A percentile compares a stretch with the other conserved stretches of the same genome.
Conservation (phyloP, 2,888 invertebrate genomes). For the Altica lythri region DNA sequence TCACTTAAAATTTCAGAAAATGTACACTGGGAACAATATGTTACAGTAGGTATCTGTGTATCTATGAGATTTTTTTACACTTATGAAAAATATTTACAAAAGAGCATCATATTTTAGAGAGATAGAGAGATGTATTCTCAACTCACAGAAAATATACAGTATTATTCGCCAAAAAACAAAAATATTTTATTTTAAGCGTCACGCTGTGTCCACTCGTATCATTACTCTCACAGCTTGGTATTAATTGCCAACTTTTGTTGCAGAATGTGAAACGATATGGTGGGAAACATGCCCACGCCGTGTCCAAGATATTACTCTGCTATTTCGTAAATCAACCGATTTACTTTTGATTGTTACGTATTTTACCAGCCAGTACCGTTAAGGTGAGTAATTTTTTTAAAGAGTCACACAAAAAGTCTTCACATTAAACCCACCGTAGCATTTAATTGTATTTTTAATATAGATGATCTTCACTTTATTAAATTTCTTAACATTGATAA, state of each 20-base stretch:
- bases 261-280: slow-evolving; percentile 65
- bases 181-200: slow-evolving; percentile 13
- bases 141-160: background rate
- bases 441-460: too few relatives aligned
- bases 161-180: slow-evolving; percentile 2
- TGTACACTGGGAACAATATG: too few relatives aligned
- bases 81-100: too few relatives aligned
- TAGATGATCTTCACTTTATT: too few relatives aligned
- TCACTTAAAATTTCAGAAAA: too few relatives aligned
- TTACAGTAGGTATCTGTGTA: too few relatives aligned
- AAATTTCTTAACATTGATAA: too few relatives aligned
- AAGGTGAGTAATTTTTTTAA: slow-evolving; percentile 14
- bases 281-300: slow-evolving; percentile 74
- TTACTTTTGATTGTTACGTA: slow-evolving; percentile 7
- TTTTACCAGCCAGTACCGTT: slow-evolving; percentile 2
- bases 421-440: too few relatives aligned
- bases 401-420: too few relatives aligned
- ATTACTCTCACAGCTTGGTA: slow-evolving; percentile 35
- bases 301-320: slow-evolving; percentile 4
- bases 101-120: too few relatives aligned
- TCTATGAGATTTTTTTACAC: too few relatives aligned
- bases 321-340: slow-evolving; percentile 12
- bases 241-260: slow-evolving; percentile 49
- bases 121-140: slow-evolving; percentile 1
- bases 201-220: slow-evolving; percentile 26